Base-by-base conservation (phyloP, 2,888 invertebrate genomes). In the Lordiphosa fenestrarum region DNA sequence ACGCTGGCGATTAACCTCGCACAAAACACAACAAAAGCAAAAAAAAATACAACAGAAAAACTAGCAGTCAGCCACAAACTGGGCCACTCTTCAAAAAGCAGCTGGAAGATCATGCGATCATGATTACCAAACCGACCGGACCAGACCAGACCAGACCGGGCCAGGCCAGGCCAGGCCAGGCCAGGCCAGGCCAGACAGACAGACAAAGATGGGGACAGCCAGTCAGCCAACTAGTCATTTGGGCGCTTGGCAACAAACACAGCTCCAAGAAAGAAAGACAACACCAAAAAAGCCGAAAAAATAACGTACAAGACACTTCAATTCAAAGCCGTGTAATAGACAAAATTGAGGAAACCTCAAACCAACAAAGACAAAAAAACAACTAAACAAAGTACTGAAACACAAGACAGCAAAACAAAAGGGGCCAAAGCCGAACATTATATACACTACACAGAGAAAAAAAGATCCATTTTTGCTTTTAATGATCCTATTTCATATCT, bases 171-270 rank as follows among this genome's bases (percentile, higher is more conserved):
- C 15, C 15, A 15, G n/a, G n/a, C 52, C 52, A 33, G 38, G 30
- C 25, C 30, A 46, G 15, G 15, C 15, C 15, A 2, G 15, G 15
- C 15, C 15, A 15, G n/a, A n/a, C n/a, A n/a, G 47, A 33, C 46
- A 48, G 63, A 30, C 25, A 63, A 57, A 59, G 41, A 33, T 46
- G 40, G 54, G 41, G 50, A 54, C 61, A 39, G 53, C 41, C 53
- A 46, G 60, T 47, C 69, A 71, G 71, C 37, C 56, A 62, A 66
- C 56, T 61, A 72, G 72, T 42, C 68, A 71, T 77, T 63, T 64
- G 66, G 69, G 64, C 58, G 76, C 77, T 62, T 80, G 77, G 73
- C 77, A 80, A 80, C 81, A 76, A 80, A 80, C 70, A 60, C 49
- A 40, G 65, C 51, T 50, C 39, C 5, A 36, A 41, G 44, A 39